Evolutionary conservation across 2,797 vertebrate genomes (phyloP).

Genomic region (Coranthus polyacanthus): DNA sequence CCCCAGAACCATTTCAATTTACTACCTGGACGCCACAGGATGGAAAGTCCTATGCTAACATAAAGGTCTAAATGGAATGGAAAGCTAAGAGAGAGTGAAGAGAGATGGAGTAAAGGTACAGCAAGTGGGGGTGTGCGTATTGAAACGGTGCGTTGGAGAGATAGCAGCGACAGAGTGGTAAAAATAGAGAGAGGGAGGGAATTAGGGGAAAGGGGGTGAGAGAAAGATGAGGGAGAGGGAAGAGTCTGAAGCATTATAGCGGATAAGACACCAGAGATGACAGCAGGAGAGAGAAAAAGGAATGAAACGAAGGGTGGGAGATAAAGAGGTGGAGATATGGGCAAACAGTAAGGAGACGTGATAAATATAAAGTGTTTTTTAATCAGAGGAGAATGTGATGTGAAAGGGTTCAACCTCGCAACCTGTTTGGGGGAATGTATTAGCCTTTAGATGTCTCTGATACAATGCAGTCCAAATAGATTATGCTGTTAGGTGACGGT

Average conservation of each 20-base stretch:
- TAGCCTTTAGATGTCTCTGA: conserved; percentile 20
- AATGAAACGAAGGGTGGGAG: conserved; percentile 47
- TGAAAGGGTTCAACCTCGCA: conserved; percentile 43
- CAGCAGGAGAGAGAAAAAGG: conserved; percentile 31
- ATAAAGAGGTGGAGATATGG: conserved; percentile 49
- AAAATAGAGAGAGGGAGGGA: conserved; percentile 68
- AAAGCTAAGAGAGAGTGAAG: conserved; percentile 43
- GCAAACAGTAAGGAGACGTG: conserved; percentile 44
- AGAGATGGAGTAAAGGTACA: conserved; percentile 47
- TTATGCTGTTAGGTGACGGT: background rate
- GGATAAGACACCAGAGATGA: conserved; percentile 61
- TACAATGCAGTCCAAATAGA: background rate
- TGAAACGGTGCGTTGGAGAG: conserved; percentile 63
- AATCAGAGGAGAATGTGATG: conserved; percentile 56
- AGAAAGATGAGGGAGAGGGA: conserved; percentile 53
- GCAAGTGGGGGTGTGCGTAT: conserved; percentile 24
- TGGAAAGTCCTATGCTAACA: conserved; percentile 75
- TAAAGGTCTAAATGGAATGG: conserved; percentile 76
- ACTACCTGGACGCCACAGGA: conserved; percentile 82
- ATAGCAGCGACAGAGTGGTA: conserved; percentile 67
- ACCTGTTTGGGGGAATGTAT: conserved; percentile 45
- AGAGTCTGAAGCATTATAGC: conserved; percentile 55
- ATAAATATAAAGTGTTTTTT: conserved; percentile 68
- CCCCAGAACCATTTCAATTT: conserved; percentile 89
- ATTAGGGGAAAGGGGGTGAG: conserved; percentile 50